Evolutionary conservation across 2,797 vertebrate species (phyloP), one percentile per base, ranked within the genome.

Genomic region (Tokudaia tokunoshimensis): DNA sequence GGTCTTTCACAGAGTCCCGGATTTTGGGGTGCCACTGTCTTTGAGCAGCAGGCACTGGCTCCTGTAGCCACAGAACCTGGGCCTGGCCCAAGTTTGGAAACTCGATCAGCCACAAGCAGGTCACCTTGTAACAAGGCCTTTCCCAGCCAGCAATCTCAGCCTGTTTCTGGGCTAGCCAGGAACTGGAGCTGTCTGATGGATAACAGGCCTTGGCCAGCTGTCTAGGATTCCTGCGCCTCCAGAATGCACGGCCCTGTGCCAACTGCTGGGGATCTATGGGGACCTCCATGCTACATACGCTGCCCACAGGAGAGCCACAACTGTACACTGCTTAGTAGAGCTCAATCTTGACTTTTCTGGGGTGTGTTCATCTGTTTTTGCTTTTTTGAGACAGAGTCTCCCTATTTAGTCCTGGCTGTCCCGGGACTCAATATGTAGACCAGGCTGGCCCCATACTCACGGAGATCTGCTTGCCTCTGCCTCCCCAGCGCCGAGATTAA

Each of bases 91-190:
- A 34, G 50, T 89, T 89, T 13, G 89, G 96, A 96, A 97, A 97
- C 80, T 50, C 0, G 29, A 97, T 95, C 78, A 0, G 78, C 37
- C 17, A 6, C 0, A 0, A 76, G 59, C 74, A 20, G 3, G 41
- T 81, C 3, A 17, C 7, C 37, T 41, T 41, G 10, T 91, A 74
- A 83, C 88, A 59, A 70, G 91, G 90, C 72, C 57, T 78, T 92
- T 75, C 78, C 78, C 7, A 3, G 90, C 90, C 94, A 92, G 94
- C 87, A 97, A 96, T 96, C 96, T 97, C 94, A 44, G 96, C 80
- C 0, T 0, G n/a, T 0, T 7, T 1, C 84, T 65, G 47, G 22
- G 55, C 70, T 79, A 1, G 20, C 93, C 70, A 65, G 86, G 67
- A 96, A 91, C 89, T 90, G 9, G 50, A 95, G 89, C 61, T 0